Conservation (phyloP, 2,113 vertebrate genomes). For the Pithys albifrons region DNA sequence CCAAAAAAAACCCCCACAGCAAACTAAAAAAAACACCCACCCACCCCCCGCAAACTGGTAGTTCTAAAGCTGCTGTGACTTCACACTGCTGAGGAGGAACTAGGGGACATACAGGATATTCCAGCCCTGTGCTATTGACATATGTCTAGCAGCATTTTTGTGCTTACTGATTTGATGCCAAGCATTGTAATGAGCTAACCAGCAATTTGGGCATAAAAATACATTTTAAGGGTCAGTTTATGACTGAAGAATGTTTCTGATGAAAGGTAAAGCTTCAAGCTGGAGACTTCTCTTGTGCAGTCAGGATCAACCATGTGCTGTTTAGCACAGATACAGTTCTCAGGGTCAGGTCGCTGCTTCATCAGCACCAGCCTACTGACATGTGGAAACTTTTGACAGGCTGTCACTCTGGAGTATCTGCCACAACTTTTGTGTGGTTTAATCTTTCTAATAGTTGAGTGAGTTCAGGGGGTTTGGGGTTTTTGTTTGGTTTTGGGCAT, state of each 20-base stretch:
- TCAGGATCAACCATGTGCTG: not conserved
- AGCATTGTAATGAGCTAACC: not conserved
- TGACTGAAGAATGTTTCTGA: not conserved
- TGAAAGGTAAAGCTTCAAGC: not conserved
- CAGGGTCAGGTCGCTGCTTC: not conserved
- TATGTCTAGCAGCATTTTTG: not conserved
- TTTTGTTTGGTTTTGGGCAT: not conserved
- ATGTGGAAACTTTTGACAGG: not conserved
- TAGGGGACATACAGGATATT: not conserved
- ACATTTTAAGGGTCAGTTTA: not conserved
- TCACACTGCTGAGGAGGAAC: accelerated
- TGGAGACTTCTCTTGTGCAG: not conserved
- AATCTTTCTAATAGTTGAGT: not conserved
- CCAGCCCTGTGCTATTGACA: not conserved
- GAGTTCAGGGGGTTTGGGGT: not conserved
- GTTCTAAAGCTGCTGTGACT: not conserved
- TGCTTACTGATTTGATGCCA: not conserved
- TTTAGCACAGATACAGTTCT: not conserved
- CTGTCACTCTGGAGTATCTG: not conserved
- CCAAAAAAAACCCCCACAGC: not conserved
- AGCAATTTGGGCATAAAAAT: not conserved
- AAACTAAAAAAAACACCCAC: not conserved
- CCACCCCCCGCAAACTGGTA: not conserved
- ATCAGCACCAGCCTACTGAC: not conserved
- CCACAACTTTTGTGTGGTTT: not conserved